phyloP scores from a whole-genome alignment of 1,140 invertebrate species.

The Frieseomelitta varia region DNA sequence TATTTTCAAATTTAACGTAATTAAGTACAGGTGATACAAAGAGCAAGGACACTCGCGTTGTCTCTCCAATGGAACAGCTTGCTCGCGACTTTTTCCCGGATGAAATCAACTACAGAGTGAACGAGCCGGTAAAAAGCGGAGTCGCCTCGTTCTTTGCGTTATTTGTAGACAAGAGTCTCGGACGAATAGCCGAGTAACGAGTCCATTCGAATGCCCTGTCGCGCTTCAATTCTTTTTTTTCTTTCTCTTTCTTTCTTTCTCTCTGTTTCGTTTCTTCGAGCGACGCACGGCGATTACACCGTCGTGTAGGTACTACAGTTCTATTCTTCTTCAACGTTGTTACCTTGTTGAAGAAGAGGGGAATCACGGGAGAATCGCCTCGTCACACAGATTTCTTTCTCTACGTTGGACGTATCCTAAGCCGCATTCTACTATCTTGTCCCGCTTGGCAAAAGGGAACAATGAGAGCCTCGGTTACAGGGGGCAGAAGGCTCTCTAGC shows the following conservation, averaged over 20 bases:
- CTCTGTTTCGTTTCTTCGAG: background rate
- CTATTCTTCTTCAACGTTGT: constrained; percentile 6
- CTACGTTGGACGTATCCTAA: background rate
- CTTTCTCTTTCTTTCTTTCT: background rate
- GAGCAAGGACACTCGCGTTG: too few species aligned
- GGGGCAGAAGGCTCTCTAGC: background rate
- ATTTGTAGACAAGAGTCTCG: background rate
- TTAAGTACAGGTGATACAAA: too few species aligned
- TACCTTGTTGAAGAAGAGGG: background rate
- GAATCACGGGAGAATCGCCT: constrained; percentile 6
- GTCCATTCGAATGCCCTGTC: constrained; percentile 25
- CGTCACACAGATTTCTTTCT: constrained; percentile 34
- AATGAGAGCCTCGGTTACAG: background rate
- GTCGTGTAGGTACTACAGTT: background rate
- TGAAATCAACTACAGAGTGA: background rate
- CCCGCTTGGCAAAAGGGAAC: constrained; percentile 25
- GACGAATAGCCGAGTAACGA: constrained; percentile 13
- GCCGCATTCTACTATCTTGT: constrained; percentile 42
- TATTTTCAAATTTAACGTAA: too few species aligned
- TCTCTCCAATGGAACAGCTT: background rate
- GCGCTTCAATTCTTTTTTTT: constrained; percentile 3
- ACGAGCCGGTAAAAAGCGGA: background rate
- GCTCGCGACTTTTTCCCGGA: background rate
- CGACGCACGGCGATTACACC: background rate
- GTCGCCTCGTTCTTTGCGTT: background rate